phyloP scores from a whole-genome alignment of 2,888 invertebrate genomes.

The Agrochola lychnidis region DNA sequence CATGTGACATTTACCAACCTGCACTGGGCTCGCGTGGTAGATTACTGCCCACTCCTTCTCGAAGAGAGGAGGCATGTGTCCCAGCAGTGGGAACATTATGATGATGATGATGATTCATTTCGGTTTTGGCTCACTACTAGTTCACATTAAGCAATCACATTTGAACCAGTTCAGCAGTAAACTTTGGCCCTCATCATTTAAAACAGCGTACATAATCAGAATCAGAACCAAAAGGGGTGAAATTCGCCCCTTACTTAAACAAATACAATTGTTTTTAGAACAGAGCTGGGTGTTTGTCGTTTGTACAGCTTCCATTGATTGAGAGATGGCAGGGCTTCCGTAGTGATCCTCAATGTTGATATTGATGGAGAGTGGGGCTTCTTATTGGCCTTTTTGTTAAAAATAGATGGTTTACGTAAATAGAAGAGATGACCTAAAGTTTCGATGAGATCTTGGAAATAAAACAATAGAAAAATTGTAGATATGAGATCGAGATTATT shows the following conservation, averaged over 20 bases:
- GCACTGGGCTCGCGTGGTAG: too few species aligned
- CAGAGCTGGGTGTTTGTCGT: conserved; percentile 45
- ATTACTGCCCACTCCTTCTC: too few species aligned
- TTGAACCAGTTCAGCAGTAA: neutral
- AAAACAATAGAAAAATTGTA: neutral
- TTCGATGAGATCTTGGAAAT: neutral
- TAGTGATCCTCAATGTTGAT: conserved; percentile 47
- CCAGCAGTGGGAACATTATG: too few species aligned
- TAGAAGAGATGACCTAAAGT: conserved; percentile 1
- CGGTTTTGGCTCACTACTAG: too few species aligned
- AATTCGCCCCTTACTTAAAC: conserved; percentile 35
- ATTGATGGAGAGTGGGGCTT: conserved; percentile 44
- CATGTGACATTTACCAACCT: too few species aligned
- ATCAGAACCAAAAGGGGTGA: conserved; percentile 10
- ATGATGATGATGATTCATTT: neutral
- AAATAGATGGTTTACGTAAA: conserved; percentile 37
- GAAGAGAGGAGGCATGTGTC: too few species aligned
- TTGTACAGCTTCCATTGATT: conserved; percentile 64
- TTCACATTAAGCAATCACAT: neutral
- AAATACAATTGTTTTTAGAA: conserved; percentile 58
- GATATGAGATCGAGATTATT: too few species aligned
- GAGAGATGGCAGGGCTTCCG: conserved; percentile 47
- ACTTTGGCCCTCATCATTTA: neutral
- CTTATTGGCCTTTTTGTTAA: conserved; percentile 24
- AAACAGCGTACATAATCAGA: conserved; percentile 4